Base-by-base conservation (phyloP, 2,888 invertebrate genomes). In the Aelia acuminata region DNA sequence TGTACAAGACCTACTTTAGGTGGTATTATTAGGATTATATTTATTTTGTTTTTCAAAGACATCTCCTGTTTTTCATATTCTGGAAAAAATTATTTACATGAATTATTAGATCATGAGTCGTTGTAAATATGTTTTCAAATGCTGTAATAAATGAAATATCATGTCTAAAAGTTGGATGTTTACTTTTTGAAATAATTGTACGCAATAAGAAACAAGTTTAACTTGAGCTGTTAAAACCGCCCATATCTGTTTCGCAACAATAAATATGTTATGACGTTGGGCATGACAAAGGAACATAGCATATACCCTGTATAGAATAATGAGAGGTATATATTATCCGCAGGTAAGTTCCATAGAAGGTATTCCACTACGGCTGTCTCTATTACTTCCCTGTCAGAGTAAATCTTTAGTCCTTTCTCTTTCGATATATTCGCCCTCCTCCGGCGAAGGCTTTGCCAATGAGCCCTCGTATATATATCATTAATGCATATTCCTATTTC, bases 361-460 rank as follows among this genome's bases (percentile, higher is more conserved):
- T 4, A 70, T 35, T n/a, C n/a, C n/a, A n/a, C n/a, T n/a, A n/a
- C 5, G 31, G 1, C 50, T 15, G 63, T 70, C 63, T 70, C 63
- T 35, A 70, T 70, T 70, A 70, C 63, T 70, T 31, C 63, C 35
- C 63, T 70, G 63, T 70, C 63, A 35, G 63, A 10, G 8, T 70
- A 70, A 70, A 70, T 31, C 63, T 70, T 35, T 18, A 70, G 63
- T 70, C 63, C 63, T 35, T 70, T 70, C 63, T 35, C 63, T 70
- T 70, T 35, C 63, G 18, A 4, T 70, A 31, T 70, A 20, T 35
- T 35, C 26, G 35, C 63, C 35, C 35, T 70, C 15, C 3, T 1
- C 1, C 31, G 26, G 26, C 26, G 57, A 26, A 26, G 11, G 57
- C 13, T 57, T 57, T 13, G 57, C 57, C 57, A 57, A 57, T 57